Conservation (phyloP, 1,140 invertebrate species). For the Panagrolaimus sp. region DNA sequence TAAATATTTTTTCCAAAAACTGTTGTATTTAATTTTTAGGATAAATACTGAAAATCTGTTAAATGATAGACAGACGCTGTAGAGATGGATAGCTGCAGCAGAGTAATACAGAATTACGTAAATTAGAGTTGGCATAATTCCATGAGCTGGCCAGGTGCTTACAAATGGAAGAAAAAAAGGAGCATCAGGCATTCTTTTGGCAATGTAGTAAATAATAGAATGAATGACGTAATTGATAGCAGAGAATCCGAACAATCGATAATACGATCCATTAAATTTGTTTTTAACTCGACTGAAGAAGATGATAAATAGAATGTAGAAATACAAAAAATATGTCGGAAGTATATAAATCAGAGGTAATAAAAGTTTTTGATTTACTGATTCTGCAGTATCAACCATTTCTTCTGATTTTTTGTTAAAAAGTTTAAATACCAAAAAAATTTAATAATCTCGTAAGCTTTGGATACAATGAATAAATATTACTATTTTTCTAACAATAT, state of each 20-base stretch:
- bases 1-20: constrained; percentile 9
- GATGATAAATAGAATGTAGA: not conserved
- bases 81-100: not conserved
- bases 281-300: not conserved
- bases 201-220: not conserved
- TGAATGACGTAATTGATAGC: not conserved
- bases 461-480: too few relatives aligned
- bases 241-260: not conserved
- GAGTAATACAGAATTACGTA: not conserved
- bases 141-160: not conserved
- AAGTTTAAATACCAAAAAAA: too few relatives aligned
- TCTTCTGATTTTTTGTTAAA: too few relatives aligned
- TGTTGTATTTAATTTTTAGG: not conserved
- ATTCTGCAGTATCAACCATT: too few relatives aligned
- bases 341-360: not conserved
- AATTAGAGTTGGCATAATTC: not conserved
- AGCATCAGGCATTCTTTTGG: not conserved
- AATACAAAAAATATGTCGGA: not conserved
- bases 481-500: too few relatives aligned
- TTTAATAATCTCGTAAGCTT: too few relatives aligned
- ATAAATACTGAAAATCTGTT: not conserved
- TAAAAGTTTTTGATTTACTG: not conserved
- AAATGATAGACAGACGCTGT: not conserved
- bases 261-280: not conserved
- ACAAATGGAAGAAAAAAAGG: not conserved